phyloP scores from a whole-genome alignment of 2,113 vertebrate genomes.

The Silurus asotus region DNA sequence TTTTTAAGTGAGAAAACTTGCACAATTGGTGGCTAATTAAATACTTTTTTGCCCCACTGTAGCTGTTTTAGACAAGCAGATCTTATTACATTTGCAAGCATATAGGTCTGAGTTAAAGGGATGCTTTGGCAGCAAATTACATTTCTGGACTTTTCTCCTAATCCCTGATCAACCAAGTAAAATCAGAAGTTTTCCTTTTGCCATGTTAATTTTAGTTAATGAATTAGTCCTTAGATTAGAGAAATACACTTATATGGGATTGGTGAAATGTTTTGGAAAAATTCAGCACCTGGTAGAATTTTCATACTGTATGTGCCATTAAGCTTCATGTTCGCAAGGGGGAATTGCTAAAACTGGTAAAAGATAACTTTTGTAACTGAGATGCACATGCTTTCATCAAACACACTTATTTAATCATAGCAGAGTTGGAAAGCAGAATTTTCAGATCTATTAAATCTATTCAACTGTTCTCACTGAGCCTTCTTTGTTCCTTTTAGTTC shows the following conservation, averaged over 20 bases:
- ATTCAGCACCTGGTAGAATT: not conserved
- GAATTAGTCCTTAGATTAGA: not conserved
- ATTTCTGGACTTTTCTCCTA: not conserved
- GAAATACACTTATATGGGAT: not conserved
- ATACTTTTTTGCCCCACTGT: too few relatives aligned
- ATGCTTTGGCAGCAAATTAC: not conserved
- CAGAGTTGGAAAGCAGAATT: not conserved
- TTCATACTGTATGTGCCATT: not conserved
- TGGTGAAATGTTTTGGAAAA: not conserved
- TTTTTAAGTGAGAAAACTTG: too few relatives aligned
- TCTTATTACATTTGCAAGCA: slow-evolving; percentile 12
- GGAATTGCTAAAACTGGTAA: too few relatives aligned
- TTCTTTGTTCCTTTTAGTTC: not conserved
- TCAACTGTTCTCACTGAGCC: not conserved
- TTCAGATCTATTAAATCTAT: not conserved
- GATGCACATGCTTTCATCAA: not conserved
- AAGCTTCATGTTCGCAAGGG: not conserved
- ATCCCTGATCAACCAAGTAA: not conserved
- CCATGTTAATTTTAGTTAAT: not conserved
- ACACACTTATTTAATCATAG: not conserved
- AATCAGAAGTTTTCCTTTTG: not conserved
- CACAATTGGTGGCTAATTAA: too few relatives aligned
- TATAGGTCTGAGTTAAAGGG: not conserved
- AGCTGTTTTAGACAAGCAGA: slow-evolving; percentile 3
- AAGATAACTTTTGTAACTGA: not conserved